Evolutionary conservation across 1,140 invertebrate species (phyloP).

Genomic region (Proctacanthus coquilletti): DNA sequence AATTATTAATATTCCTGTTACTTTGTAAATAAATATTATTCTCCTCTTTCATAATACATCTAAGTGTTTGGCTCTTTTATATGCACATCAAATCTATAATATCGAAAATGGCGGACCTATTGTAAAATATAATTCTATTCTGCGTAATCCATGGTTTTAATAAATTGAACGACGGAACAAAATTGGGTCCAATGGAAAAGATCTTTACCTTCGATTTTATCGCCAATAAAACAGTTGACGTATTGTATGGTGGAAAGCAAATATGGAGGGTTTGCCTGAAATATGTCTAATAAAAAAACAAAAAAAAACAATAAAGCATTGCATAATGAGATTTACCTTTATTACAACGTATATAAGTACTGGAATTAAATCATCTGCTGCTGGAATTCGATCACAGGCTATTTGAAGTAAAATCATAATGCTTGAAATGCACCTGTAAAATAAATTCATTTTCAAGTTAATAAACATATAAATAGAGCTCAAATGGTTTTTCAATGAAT

Average conservation of each 20-base stretch:
- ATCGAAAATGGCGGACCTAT: too few relatives aligned
- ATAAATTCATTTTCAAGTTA: neutral
- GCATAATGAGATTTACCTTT: slow-evolving; percentile 43
- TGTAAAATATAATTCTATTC: slow-evolving; percentile 7
- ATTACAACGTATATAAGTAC: slow-evolving; percentile 94
- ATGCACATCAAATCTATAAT: too few relatives aligned
- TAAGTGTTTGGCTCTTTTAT: too few relatives aligned
- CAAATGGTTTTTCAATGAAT: too few relatives aligned
- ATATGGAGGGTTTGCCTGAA: slow-evolving; percentile 80
- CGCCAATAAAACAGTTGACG: slow-evolving; percentile 81
- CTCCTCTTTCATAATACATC: too few relatives aligned
- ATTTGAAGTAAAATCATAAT: slow-evolving; percentile 87
- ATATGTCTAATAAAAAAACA: neutral
- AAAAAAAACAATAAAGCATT: neutral
- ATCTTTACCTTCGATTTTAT: slow-evolving; percentile 75
- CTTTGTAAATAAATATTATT: too few relatives aligned
- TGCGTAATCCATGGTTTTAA: slow-evolving; percentile 74
- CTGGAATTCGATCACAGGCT: slow-evolving; percentile 63
- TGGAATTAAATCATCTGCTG: slow-evolving; percentile 93
- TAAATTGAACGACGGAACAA: slow-evolving; percentile 89
- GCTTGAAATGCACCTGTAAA: slow-evolving; percentile 73
- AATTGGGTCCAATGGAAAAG: slow-evolving; percentile 99
- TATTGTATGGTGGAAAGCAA: slow-evolving; percentile 95
- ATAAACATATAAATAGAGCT: neutral
- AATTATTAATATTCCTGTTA: too few relatives aligned